Conservation (phyloP, 2,797 vertebrate genomes). For the Epinephelus malabaricus region DNA sequence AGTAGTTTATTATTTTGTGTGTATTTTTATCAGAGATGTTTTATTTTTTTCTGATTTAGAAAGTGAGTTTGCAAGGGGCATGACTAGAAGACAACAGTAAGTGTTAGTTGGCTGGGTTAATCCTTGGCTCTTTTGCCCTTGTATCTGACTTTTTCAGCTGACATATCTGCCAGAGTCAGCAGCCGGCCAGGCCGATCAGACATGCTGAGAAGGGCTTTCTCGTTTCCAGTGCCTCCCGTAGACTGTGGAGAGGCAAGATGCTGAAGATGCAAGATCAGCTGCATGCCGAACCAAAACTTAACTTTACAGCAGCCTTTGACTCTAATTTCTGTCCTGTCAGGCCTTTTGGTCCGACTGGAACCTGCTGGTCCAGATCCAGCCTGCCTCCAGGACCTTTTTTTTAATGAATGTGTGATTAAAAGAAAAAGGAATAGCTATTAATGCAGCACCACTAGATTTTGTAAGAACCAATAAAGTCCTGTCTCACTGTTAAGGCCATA, state of each 20-base stretch:
- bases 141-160: conserved; percentile 17
- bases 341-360: background rate
- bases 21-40: background rate
- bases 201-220: conserved; percentile 40
- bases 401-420: background rate
- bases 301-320: conserved; percentile 14
- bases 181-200: conserved; percentile 25
- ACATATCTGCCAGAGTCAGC: conserved; percentile 41
- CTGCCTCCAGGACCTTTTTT: background rate
- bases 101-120: background rate
- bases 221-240: background rate
- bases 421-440: background rate
- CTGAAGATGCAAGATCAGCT: conserved; percentile 8
- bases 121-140: conserved; percentile 16
- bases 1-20: background rate
- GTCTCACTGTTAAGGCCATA: background rate
- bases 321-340: background rate
- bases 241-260: conserved; percentile 9
- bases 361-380: background rate
- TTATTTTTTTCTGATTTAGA: conserved; percentile 15
- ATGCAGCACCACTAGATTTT: background rate
- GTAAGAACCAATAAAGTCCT: background rate
- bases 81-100: background rate
- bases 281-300: background rate
- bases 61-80: background rate